A percentile compares a stretch with the other conserved stretches of the same genome.
These are phyloP conservation scores for Autographa gamma DNA, from an alignment of 2,888 invertebrate genomes.

Conservation along the genomic window DNA sequence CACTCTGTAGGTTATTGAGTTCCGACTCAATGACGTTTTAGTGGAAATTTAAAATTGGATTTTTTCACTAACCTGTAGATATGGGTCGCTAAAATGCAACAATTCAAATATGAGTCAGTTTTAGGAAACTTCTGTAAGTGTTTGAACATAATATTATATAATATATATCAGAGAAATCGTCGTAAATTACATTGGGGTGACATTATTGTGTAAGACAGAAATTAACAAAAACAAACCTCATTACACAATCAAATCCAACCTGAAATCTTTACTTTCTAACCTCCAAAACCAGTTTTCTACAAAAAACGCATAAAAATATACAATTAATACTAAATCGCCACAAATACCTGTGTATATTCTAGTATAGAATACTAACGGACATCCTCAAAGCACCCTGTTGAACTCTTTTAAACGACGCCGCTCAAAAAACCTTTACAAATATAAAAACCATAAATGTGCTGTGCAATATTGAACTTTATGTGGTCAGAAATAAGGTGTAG, in stretches of 20 bases:
- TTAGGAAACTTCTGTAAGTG: not conserved
- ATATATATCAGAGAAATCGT: too few relatives aligned
- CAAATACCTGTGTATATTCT: constrained; percentile 44
- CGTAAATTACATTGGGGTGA: too few relatives aligned
- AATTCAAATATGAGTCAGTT: too few relatives aligned
- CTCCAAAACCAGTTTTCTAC: not conserved
- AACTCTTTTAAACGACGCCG: constrained; percentile 77
- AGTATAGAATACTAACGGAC: constrained; percentile 65
- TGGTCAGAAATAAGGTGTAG: constrained; percentile 42
- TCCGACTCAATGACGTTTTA: constrained; percentile 7
- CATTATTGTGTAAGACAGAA: too few relatives aligned
- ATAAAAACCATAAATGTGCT: constrained; percentile 10
- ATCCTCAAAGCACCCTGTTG: constrained; percentile 77
- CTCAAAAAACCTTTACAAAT: constrained; percentile 63
- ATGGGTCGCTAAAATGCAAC: not conserved
- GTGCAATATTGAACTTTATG: constrained; percentile 53
- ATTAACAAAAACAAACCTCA: too few relatives aligned
- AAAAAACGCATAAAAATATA: not conserved
- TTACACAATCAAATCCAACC: not conserved
- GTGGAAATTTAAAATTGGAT: constrained; percentile 5
- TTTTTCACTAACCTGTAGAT: not conserved
- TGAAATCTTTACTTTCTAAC: not conserved
- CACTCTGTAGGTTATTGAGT: not conserved
- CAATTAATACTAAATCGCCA: constrained; percentile 11
- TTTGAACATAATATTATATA: not conserved